A percentile compares a stretch with the other conserved stretches of the same genome.
phyloP scores from a whole-genome alignment of 1,140 invertebrate genomes.

The Halesus radiatus region DNA sequence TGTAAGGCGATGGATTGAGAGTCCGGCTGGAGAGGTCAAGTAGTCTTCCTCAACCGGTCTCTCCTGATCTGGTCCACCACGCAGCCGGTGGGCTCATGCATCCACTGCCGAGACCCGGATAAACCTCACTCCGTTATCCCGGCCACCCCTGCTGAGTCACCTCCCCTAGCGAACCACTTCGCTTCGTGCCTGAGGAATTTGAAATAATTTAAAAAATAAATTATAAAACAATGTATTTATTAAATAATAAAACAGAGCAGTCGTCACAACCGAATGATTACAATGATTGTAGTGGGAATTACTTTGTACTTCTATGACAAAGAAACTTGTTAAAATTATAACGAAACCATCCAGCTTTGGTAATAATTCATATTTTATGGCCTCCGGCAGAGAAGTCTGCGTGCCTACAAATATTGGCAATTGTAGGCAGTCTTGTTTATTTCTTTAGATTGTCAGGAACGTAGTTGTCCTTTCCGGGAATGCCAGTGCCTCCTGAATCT shows the following conservation, averaged over 20 bases:
- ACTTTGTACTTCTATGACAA: constrained; percentile 52
- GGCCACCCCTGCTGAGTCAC: too few relatives aligned
- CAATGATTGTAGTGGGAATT: neutral
- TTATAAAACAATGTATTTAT: constrained; percentile 34
- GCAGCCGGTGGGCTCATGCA: too few relatives aligned
- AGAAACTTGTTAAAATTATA: constrained; percentile 41
- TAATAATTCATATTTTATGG: constrained; percentile 45
- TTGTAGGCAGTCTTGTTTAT: constrained; percentile 45
- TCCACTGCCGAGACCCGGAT: too few relatives aligned
- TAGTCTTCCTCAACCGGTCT: too few relatives aligned
- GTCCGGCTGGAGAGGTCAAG: too few relatives aligned
- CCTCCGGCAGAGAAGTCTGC: constrained; percentile 4
- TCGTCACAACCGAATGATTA: too few relatives aligned
- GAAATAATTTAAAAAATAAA: neutral
- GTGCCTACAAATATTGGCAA: neutral
- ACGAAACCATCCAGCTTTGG: constrained; percentile 52
- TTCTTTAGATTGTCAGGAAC: constrained; percentile 78
- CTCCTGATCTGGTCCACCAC: too few relatives aligned
- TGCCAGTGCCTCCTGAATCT: constrained; percentile 86
- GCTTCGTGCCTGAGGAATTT: too few relatives aligned
- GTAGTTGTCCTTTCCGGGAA: constrained; percentile 84
- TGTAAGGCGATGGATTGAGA: too few relatives aligned
- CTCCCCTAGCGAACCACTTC: too few relatives aligned
- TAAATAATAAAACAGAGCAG: constrained; percentile 17
- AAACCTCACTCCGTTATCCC: too few relatives aligned